Base-by-base conservation (phyloP, 2,888 invertebrate genomes). In the Mesochorus sp. region DNA sequence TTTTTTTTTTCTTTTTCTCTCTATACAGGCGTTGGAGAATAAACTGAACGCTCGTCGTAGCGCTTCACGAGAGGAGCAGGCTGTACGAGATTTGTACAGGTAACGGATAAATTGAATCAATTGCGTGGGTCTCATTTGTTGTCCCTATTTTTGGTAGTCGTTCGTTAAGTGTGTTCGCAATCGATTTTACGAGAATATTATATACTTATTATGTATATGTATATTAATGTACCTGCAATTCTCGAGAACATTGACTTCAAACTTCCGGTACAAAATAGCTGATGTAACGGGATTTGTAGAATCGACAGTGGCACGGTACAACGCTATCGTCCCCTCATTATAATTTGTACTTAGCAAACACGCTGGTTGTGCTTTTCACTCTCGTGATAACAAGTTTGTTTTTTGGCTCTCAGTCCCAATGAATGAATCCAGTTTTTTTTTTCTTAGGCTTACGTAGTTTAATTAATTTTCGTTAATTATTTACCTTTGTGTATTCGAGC, bases 71-170 rank as follows among this genome's bases (percentile, higher is more conserved):
- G 91, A 91, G 85, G 91, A 91, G 84, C 90, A 89, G 84, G 86
- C 89, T 24, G 87, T 90, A 72, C 88, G 90, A 66, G 91, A 91
- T 85, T 85, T 90, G 82, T 91, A 90, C 90, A 91, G 91, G 91
- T 91, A 91, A 91, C 88, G 84, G 81, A 84, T n/a, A 80, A 81
- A 76, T 80, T 79, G 44, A 80, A 77, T 81, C 81, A 75, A 81
- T 82, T 73, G 68, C 66, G 75, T 82, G 83, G 82, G 76, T 80
- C 75, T 80, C 83, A 64, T 78, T 24, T 76, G 39, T 71, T 59
- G 19, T 19, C 10, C 17, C 31, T 55, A 62, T 78, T 71, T 77
- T 61, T 53, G 10, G 42, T 71, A 74, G 75, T 80, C 74, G 64
- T 78, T 62, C 71, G 61, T 80, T 70, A 71, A 74, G 64, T 74